phyloP scores from a whole-genome alignment of 2,797 vertebrate genomes.

The Synaphobranchus kaupii region DNA sequence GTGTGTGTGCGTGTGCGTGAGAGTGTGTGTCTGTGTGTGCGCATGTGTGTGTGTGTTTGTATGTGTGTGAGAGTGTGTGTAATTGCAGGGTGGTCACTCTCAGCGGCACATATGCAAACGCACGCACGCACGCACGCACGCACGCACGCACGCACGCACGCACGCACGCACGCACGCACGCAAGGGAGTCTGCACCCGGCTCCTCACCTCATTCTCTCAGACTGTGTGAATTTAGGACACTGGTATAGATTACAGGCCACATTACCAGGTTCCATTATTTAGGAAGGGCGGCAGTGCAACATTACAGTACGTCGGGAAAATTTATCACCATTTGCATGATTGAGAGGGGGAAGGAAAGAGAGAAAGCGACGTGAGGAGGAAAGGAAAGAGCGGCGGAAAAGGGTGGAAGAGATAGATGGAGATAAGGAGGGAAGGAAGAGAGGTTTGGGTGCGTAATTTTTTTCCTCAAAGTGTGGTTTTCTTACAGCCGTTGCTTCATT shows the following conservation, averaged over 20 bases:
- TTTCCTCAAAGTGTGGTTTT: background rate
- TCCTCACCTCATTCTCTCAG: background rate
- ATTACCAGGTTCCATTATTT: constrained; percentile 24
- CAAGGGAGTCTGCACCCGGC: no score
- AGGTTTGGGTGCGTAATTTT: constrained; percentile 18
- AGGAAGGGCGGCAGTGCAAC: constrained; percentile 18
- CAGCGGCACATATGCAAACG: no score
- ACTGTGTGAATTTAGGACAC: constrained; percentile 17
- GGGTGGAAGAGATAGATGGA: background rate
- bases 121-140: no score
- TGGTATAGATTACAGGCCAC: background rate
- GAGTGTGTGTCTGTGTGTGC: no score
- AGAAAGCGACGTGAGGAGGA: background rate
- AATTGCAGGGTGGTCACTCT: no score
- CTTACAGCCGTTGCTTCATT: background rate
- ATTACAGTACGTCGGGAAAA: background rate
- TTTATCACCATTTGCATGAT: background rate
- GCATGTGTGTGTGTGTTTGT: no score
- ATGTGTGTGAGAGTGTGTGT: no score
- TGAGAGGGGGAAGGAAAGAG: background rate
- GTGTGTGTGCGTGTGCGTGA: no score
- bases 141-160: background rate
- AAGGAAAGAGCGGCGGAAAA: background rate
- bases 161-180: constrained; percentile 17
- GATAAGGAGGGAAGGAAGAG: background rate